A percentile compares a stretch with the other conserved stretches of the same genome.
Evolutionary conservation across 1,140 invertebrate genomes (phyloP).

Genomic region (Drosophila pruinosa): DNA sequence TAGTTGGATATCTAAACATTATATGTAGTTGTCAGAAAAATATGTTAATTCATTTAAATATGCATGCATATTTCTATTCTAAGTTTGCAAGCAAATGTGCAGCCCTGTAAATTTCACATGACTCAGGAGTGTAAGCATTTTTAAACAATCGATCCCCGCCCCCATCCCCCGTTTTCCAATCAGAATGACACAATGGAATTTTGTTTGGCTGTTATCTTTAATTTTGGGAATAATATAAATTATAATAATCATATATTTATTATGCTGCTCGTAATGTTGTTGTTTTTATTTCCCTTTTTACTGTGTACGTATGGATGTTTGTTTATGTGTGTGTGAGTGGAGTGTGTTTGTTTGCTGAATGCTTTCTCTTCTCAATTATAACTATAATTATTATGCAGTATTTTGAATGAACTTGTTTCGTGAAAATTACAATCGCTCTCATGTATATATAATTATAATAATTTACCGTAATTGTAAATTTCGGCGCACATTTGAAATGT

Average conservation of each 20-base stretch:
- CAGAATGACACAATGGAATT: conserved; percentile 30
- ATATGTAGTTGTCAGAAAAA: not conserved
- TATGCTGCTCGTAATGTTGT: conserved; percentile 75
- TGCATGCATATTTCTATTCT: not conserved
- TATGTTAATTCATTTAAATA: too few species aligned
- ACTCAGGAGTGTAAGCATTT: conserved; percentile 55
- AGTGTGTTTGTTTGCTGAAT: conserved; percentile 52
- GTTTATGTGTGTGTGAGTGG: conserved; percentile 34
- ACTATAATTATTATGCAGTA: conserved; percentile 66
- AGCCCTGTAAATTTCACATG: conserved; percentile 54
- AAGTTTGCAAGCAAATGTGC: not conserved
- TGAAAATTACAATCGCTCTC: conserved; percentile 69
- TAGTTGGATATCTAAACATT: not conserved
- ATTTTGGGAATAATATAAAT: conserved; percentile 82
- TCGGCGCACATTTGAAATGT: conserved; percentile 55
- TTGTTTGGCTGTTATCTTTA: conserved; percentile 80
- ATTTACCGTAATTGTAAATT: conserved; percentile 48
- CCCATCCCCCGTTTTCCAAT: not conserved
- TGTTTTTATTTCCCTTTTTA: conserved; percentile 74
- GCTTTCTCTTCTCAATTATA: conserved; percentile 57
- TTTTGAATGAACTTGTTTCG: conserved; percentile 62
- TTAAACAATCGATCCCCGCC: conserved; percentile 1
- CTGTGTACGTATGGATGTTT: conserved; percentile 66
- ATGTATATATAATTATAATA: conserved; percentile 39
- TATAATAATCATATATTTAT: conserved; percentile 77